These are phyloP conservation scores for Axea sp. DNA, from an alignment of 2,888 invertebrate genomes.

Conservation along the genomic window DNA sequence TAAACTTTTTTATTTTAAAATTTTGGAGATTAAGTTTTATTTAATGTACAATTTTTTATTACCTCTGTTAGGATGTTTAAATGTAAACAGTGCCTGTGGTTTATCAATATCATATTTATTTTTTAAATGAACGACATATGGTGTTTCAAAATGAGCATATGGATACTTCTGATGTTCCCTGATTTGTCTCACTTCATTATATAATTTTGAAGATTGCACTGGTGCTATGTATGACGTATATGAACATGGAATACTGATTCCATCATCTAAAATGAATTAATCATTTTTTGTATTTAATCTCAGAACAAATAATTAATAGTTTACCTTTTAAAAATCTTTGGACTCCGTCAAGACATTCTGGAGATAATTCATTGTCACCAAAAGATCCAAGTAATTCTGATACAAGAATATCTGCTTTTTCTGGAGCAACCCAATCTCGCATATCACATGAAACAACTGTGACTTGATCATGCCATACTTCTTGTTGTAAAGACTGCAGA, in stretches of 20 bases:
- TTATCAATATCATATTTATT: conserved; percentile 90
- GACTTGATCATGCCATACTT: conserved; percentile 89
- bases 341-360: conserved; percentile 98
- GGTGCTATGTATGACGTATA: conserved; percentile 96
- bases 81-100: conserved; percentile 90
- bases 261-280: conserved; percentile 82
- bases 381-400: conserved; percentile 98
- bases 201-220: conserved; percentile 93
- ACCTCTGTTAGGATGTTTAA: conserved; percentile 93
- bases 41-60: conserved; percentile 34
- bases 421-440: conserved; percentile 89
- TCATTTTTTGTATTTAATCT: too few relatives aligned
- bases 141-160: conserved; percentile 85
- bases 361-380: conserved; percentile 99
- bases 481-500: conserved; percentile 86
- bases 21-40: not conserved
- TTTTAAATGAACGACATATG: conserved; percentile 95
- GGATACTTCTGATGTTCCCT: conserved; percentile 81
- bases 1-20: too few relatives aligned
- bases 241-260: conserved; percentile 93
- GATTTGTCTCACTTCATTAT: conserved; percentile 85
- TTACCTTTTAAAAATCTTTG: conserved; percentile 88
- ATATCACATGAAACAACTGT: conserved; percentile 92
- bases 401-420: conserved; percentile 95
- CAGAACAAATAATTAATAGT: too few relatives aligned